Percentiles rank a stretch among this genome's conserved stretches.
These are phyloP conservation scores for Cantharis nigra DNA, from an alignment of 2,888 invertebrate genomes.

Conservation along the genomic window DNA sequence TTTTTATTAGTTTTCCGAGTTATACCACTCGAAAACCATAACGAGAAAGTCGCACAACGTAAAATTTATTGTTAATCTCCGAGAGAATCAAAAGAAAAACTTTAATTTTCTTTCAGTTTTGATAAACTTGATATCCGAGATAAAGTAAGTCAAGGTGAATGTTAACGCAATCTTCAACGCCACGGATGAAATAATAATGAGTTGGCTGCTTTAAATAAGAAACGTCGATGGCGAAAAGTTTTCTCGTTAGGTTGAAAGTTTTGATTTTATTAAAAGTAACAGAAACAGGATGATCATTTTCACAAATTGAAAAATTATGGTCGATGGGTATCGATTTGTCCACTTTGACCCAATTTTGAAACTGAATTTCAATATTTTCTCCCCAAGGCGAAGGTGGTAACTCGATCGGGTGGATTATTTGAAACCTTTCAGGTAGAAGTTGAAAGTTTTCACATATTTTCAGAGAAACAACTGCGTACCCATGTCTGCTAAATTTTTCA, in stretches of 20 bases:
- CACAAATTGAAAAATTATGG: not conserved
- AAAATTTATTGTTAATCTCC: not conserved
- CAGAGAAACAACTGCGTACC: not conserved
- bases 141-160: not conserved
- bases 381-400: not conserved
- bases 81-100: not conserved
- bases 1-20: not conserved
- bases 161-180: not conserved
- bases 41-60: not conserved
- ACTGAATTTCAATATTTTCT: not conserved
- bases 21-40: not conserved
- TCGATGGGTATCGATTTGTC: not conserved
- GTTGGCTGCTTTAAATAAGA: not conserved
- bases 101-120: not conserved
- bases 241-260: not conserved
- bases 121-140: not conserved
- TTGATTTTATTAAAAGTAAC: not conserved
- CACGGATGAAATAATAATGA: not conserved
- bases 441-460: not conserved
- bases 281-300: not conserved
- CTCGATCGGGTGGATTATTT: not conserved
- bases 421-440: not conserved
- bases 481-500: no score
- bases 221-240: not conserved
- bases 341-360: not conserved